Conservation (phyloP, 2,797 vertebrate species). For the Enteromius thamalakanensis region DNA sequence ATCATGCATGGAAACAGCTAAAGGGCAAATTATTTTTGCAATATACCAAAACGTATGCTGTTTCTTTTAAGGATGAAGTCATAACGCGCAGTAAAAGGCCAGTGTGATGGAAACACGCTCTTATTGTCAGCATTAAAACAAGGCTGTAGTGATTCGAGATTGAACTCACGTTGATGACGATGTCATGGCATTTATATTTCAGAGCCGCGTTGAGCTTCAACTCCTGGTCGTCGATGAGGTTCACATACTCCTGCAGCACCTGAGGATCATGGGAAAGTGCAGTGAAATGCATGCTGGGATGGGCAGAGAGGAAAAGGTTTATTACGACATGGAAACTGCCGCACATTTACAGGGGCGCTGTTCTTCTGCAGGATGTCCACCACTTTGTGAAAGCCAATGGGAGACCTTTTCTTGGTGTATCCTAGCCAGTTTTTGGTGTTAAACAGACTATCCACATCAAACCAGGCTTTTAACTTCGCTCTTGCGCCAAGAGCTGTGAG, state of each 20-base stretch:
- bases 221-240: slow-evolving; percentile 87
- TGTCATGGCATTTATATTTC: slow-evolving; percentile 95
- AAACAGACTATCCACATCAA: slow-evolving; percentile 91
- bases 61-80: no score
- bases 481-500: slow-evolving; percentile 89
- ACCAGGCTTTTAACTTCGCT: slow-evolving; percentile 91
- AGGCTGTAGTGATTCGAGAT: background rate
- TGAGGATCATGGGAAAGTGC: slow-evolving; percentile 58
- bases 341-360: slow-evolving; percentile 88
- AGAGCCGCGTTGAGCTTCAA: slow-evolving; percentile 84
- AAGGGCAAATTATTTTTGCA: no score
- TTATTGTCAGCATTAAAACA: no score
- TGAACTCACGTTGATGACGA: slow-evolving; percentile 89
- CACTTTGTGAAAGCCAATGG: slow-evolving; percentile 89
- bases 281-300: background rate
- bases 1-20: no score
- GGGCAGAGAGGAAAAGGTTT: background rate
- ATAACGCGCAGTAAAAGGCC: no score
- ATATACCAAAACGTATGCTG: no score
- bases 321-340: background rate
- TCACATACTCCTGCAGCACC: slow-evolving; percentile 91
- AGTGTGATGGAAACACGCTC: no score
- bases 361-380: slow-evolving; percentile 95
- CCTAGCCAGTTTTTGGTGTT: slow-evolving; percentile 94
- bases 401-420: slow-evolving; percentile 90